Evolutionary conservation across 2,888 invertebrate genomes (phyloP).

Genomic region (Pachymerium ferrugineum): DNA sequence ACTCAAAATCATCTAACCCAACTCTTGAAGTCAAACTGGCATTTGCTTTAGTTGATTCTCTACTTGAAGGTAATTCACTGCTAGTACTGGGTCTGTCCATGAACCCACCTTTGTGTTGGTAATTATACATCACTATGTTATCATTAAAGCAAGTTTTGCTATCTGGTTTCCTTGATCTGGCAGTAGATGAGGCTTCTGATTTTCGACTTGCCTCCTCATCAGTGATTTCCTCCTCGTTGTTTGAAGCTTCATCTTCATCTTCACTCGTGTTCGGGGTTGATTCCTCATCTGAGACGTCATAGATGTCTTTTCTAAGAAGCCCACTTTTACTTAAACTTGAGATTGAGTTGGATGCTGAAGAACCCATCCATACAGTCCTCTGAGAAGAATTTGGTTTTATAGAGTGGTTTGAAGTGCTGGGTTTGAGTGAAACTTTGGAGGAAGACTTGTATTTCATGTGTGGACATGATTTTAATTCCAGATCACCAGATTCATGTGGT

Average conservation of each 20-base stretch:
- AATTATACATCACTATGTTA: neutral
- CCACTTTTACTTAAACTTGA: neutral
- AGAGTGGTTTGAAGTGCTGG: no score
- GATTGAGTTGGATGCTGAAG: neutral
- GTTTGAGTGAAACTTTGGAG: no score
- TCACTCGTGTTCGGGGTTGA: neutral
- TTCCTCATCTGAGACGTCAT: neutral
- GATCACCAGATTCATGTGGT: no score
- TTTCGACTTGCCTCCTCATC: neutral
- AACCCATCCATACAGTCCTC: neutral
- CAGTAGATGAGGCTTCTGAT: no score
- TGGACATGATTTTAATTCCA: no score
- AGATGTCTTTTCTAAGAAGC: neutral
- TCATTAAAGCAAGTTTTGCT: neutral
- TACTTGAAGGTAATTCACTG: neutral
- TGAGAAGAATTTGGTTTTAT: neutral
- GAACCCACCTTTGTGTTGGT: no score
- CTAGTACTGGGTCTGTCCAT: no score
- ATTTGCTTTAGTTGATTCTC: neutral
- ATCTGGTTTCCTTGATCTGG: no score
- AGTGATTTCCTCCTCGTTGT: neutral
- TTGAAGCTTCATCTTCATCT: neutral
- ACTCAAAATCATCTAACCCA: neutral
- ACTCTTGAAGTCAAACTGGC: neutral
- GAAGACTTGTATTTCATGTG: no score